These are phyloP conservation scores for Entomobrya proxima DNA, from an alignment of 2,888 invertebrate species.

Conservation along the genomic window DNA sequence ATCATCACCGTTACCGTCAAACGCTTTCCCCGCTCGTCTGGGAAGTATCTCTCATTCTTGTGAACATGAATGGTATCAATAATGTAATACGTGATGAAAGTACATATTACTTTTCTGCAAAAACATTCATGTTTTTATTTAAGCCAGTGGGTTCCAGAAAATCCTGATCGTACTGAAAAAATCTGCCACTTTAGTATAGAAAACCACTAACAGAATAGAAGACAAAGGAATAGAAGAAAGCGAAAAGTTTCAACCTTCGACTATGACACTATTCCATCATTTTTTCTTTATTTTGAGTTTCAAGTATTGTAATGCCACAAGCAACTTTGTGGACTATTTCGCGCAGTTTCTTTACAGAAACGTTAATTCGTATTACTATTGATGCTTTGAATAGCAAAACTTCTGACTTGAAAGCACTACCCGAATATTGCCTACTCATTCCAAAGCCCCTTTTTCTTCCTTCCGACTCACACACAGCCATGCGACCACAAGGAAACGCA, in stretches of 20 bases:
- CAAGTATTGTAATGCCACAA: conserved; percentile 18
- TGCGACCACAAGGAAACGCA: no score
- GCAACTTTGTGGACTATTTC: conserved; percentile 33
- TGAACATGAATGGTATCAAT: conserved; percentile 37
- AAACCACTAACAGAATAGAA: background rate
- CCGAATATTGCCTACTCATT: background rate
- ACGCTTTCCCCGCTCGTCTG: background rate
- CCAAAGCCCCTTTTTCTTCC: conserved; percentile 41
- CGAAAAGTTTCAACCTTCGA: background rate
- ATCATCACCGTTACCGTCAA: background rate
- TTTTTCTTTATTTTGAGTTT: no score
- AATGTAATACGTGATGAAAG: conserved; percentile 50
- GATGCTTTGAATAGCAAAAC: background rate
- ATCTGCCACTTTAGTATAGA: no score
- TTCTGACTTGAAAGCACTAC: background rate
- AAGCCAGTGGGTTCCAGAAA: background rate
- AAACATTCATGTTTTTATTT: background rate
- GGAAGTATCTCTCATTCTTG: background rate
- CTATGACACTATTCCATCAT: no score
- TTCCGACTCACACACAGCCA: conserved; percentile 4
- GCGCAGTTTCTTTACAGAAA: background rate
- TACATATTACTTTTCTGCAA: conserved; percentile 17
- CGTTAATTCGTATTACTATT: conserved; percentile 4
- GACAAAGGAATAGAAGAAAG: background rate
- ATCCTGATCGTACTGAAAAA: background rate